phyloP scores from a whole-genome alignment of 2,113 vertebrate genomes.

The Brachyistius frenatus region DNA sequence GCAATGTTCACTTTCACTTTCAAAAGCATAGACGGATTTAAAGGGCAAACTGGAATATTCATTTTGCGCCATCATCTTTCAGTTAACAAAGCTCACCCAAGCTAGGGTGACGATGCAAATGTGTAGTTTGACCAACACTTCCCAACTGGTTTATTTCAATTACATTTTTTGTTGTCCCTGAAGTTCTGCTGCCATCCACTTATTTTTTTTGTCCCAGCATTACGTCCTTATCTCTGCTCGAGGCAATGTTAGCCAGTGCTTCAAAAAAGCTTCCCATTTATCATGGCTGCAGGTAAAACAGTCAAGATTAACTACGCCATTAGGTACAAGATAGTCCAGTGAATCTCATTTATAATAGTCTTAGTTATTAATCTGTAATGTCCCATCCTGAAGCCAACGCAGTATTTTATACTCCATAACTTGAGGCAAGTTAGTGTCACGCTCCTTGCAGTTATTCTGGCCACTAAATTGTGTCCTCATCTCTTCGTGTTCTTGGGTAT shows the following conservation, averaged over 20 bases:
- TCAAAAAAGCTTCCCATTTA: conserved; percentile 37
- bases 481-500: conserved; percentile 4
- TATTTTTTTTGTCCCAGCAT: conserved; percentile 7
- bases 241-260: conserved; percentile 9
- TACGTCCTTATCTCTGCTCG: not conserved
- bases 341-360: conserved; percentile 43
- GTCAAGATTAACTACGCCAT: conserved; percentile 53
- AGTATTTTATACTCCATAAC: conserved; percentile 57
- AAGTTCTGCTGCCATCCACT: not conserved
- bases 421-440: conserved; percentile 24
- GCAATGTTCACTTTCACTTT: not conserved
- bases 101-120: not conserved
- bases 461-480: conserved; percentile 1
- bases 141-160: conserved; percentile 24
- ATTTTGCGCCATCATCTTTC: not conserved
- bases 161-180: not conserved
- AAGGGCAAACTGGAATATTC: not conserved
- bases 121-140: not conserved
- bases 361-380: conserved; percentile 47
- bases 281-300: conserved; percentile 49
- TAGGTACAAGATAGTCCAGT: conserved; percentile 37
- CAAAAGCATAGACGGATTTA: not conserved
- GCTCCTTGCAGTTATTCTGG: conserved; percentile 14
- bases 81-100: not conserved
- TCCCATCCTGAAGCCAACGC: conserved; percentile 24